Base-by-base conservation (phyloP, 2,888 invertebrate genomes). In the Sinopyrophorus schimmeli region DNA sequence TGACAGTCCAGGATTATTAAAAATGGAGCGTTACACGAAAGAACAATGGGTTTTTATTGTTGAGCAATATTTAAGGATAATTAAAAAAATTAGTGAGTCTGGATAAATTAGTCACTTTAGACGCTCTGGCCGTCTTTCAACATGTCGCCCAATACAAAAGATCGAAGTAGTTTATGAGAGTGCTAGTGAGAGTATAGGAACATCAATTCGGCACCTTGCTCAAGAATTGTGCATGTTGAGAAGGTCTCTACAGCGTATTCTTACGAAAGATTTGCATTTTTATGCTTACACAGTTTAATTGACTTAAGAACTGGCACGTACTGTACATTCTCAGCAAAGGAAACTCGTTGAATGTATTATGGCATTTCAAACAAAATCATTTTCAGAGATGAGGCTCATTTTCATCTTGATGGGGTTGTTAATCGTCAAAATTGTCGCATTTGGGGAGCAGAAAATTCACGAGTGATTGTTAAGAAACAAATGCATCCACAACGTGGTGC, bases 401-500 rank as follows among this genome's bases (percentile, higher is more conserved):
- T n/a, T n/a, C n/a, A n/a, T n/a, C n/a, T n/a, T n/a, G n/a, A n/a
- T n/a, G n/a, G n/a, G n/a, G n/a, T n/a, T n/a, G n/a, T n/a, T n/a
- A n/a, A n/a, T n/a, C n/a, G n/a, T n/a, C n/a, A n/a, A n/a, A n/a
- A n/a, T n/a, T n/a, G n/a, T n/a, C n/a, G n/a, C n/a, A n/a, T n/a
- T n/a, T n/a, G n/a, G n/a, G n/a, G n/a, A n/a, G n/a, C n/a, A n/a
- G n/a, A n/a, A 20, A 20, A 26, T 9, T 10, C 9, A 26, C 26
- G 26, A 26, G 26, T 26, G 5, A 26, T 26, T 5, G 5, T 26
- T 26, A 10, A 26, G n/a, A 26, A 26, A 3, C n/a, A 26, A 26
- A 26, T 9, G 26, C 26, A 26, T 26, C 9, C 26, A n/a, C 26
- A 26, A 26, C 26, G n/a, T 26, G 26, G 30, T 30, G 30, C 12